phyloP scores from a whole-genome alignment of 2,113 vertebrate genomes.

The Apistogramma diplotaenia region DNA sequence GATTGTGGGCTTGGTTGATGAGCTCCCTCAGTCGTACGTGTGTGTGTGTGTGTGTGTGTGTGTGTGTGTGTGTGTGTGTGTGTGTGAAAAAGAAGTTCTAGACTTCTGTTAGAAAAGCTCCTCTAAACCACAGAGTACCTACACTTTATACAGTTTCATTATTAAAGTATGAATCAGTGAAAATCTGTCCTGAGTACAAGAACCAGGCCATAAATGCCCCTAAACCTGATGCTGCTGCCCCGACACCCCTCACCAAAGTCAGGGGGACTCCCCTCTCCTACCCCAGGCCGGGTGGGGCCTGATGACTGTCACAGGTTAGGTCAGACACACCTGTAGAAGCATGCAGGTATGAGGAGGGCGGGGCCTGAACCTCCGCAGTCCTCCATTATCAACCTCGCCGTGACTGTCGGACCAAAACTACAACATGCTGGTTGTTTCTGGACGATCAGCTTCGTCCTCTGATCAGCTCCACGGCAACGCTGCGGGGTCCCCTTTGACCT shows the following conservation, averaged over 20 bases:
- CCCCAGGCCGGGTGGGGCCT: slow-evolving; percentile 37
- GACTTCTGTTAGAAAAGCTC: neutral
- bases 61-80: neutral
- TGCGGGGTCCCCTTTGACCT: neutral
- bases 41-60: too few species aligned
- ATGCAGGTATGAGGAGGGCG: slow-evolving; percentile 33
- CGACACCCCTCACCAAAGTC: neutral
- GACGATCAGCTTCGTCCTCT: neutral
- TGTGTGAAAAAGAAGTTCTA: neutral
- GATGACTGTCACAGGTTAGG: slow-evolving; percentile 13
- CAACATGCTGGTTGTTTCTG: neutral
- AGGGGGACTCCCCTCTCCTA: neutral
- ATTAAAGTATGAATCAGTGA: neutral
- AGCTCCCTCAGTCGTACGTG: slow-evolving; percentile 1
- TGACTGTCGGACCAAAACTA: neutral
- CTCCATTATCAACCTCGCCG: too few species aligned
- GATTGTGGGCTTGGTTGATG: slow-evolving; percentile 35
- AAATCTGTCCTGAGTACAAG: neutral
- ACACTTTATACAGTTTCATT: too few species aligned
- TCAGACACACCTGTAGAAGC: slow-evolving; percentile 48
- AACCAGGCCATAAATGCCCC: neutral
- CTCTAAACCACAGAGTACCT: too few species aligned
- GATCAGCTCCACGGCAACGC: too few species aligned
- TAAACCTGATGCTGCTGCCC: neutral
- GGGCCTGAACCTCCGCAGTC: neutral